phyloP scores from a whole-genome alignment of 2,797 vertebrate genomes.

The Podargus strigoides region DNA sequence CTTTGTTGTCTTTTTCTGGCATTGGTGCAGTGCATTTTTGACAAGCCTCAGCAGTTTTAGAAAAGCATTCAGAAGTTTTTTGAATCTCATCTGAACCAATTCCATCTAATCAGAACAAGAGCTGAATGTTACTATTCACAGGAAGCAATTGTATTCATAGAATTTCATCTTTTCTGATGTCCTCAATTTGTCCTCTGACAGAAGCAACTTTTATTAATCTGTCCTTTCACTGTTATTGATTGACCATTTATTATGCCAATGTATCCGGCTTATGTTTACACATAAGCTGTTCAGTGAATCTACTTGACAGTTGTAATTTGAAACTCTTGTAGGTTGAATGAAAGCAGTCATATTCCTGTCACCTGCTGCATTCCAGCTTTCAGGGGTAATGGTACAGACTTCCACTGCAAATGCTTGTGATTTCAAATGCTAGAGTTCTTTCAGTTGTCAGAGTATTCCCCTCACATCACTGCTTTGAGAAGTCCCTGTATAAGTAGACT shows the following conservation, averaged over 20 bases:
- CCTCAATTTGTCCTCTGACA: conserved; percentile 61
- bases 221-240: conserved; percentile 28
- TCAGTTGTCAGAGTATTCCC: background rate
- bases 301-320: background rate
- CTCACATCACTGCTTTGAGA: background rate
- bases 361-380: background rate
- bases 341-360: background rate
- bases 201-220: conserved; percentile 54
- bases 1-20: conserved; percentile 50
- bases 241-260: conserved; percentile 31
- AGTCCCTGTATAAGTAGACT: background rate
- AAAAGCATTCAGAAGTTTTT: conserved; percentile 58
- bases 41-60: conserved; percentile 61
- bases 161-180: conserved; percentile 60
- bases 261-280: conserved; percentile 33
- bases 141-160: conserved; percentile 61
- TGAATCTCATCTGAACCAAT: conserved; percentile 65
- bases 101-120: conserved; percentile 61
- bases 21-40: conserved; percentile 13
- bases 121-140: conserved; percentile 54
- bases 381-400: background rate
- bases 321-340: background rate
- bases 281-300: background rate
- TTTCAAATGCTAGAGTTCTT: background rate
- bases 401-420: background rate